Evolutionary conservation across 2,113 vertebrate genomes (phyloP), one percentile per base, ranked within the genome.

Genomic region (Crotophaga sulcirostris): DNA sequence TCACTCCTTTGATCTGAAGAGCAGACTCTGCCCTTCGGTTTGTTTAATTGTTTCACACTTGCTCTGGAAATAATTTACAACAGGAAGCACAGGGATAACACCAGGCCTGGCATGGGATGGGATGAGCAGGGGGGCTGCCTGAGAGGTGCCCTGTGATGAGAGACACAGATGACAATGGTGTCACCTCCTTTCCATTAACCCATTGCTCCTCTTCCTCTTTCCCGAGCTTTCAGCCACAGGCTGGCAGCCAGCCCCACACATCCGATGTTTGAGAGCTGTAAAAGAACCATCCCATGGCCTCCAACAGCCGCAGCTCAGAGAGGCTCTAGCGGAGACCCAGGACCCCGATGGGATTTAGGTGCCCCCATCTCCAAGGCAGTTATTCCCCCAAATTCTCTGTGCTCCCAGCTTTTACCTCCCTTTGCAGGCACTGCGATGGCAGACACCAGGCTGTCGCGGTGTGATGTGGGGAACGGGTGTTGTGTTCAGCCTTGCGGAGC

Each of bases 31-130:
- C 93, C 92, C 90, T 86, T 96, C 79, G 8, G 82, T 93, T 94
- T 92, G 90, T 95, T 96, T 95, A 96, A 96, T 96, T 94, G 93
- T 96, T 97, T 97, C 96, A 96, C 96, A 97, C 96, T 96, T 96
- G 73, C 92, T 96, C 94, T 96, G 93, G 94, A 97, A 96, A 96
- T 95, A 91, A 92, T 96, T 97, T 96, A 96, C 96, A 89, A 80
- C 96, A 96, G 96, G 96, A 97, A 96, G 60, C 88, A 75, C 90
- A 40, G 92, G 96, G 94, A 88, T 94, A 95, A 92, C 76, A 93
- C 85, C 5, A 10, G 87, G 89, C 70, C 95, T 90, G 88, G 79
- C 88, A 89, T 88, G 91, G 87, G 74, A 31, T 1, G 42, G 72
- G 93, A 79, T 94, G 94, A 95, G 84, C 83, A 38, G 0, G 13